Conservation (phyloP, 2,113 vertebrate genomes). For the Theristicus caerulescens region DNA sequence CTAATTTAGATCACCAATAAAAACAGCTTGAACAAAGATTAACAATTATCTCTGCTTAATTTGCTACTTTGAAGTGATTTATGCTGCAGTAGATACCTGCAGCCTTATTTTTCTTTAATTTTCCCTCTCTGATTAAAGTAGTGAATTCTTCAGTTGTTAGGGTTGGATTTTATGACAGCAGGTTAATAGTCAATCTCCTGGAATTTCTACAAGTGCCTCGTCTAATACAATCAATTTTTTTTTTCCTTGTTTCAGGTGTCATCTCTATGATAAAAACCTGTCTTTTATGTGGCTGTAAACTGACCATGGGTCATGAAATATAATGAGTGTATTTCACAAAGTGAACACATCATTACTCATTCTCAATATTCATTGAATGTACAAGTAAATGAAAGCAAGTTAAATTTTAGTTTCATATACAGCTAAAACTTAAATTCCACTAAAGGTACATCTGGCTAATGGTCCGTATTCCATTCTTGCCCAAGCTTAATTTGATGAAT, state of each 20-base stretch:
- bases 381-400: constrained; percentile 9
- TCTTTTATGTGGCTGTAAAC: neutral
- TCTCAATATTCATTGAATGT: neutral
- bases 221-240: neutral
- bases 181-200: constrained; percentile 16
- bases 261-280: neutral
- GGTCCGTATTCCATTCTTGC: neutral
- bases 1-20: neutral
- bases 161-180: neutral
- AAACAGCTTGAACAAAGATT: neutral
- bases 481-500: neutral
- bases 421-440: neutral
- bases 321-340: constrained; percentile 11
- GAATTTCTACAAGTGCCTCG: neutral
- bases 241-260: neutral
- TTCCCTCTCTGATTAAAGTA: neutral
- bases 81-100: neutral
- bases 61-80: neutral
- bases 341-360: neutral
- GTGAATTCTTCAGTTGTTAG: neutral
- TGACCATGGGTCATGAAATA: neutral
- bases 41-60: neutral
- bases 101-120: neutral
- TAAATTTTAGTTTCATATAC: neutral
- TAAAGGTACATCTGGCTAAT: neutral